Evolutionary conservation across 2,888 invertebrate genomes (phyloP).

Genomic region (Melanostoma mellinum): DNA sequence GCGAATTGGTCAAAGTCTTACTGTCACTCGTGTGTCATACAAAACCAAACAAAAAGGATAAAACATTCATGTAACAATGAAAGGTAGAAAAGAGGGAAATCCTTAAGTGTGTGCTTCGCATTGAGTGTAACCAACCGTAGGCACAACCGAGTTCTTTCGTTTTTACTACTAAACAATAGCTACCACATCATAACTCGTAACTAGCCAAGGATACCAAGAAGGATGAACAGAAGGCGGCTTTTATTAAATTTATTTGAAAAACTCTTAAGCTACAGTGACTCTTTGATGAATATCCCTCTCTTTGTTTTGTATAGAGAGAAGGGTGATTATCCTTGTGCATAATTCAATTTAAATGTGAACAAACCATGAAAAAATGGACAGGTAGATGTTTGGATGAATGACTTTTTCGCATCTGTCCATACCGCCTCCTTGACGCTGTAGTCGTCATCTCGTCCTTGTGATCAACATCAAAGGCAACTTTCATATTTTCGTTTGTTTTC

Average conservation of each 20-base stretch:
- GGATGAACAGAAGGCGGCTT: conserved; percentile 56
- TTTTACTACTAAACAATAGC: conserved; percentile 36
- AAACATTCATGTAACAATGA: conserved; percentile 57
- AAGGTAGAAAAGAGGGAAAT: conserved; percentile 56
- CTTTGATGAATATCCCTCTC: conserved; percentile 8
- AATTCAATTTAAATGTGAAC: conserved; percentile 63
- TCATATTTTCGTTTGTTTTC: conserved; percentile 52
- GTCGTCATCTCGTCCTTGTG: neutral
- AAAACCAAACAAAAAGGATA: conserved; percentile 50
- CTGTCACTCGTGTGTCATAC: conserved; percentile 6
- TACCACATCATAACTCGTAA: conserved; percentile 39
- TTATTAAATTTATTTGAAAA: conserved; percentile 15
- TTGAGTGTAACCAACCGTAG: conserved; percentile 55
- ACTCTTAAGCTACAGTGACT: conserved; percentile 2
- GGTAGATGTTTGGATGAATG: conserved; percentile 21
- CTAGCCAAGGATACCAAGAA: conserved; percentile 8
- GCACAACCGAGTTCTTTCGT: conserved; percentile 12
- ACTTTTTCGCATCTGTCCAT: neutral
- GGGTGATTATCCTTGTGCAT: conserved; percentile 63
- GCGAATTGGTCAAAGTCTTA: conserved; percentile 58
- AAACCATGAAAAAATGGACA: conserved; percentile 24
- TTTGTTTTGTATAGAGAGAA: conserved; percentile 1
- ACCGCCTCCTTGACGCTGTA: conserved; percentile 51
- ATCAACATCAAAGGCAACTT: conserved; percentile 60
- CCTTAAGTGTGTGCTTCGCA: conserved; percentile 43